A percentile compares a stretch with the other conserved stretches of the same genome.
Evolutionary conservation across 2,113 vertebrate species (phyloP).

Genomic region (Rhinogobius similis): DNA sequence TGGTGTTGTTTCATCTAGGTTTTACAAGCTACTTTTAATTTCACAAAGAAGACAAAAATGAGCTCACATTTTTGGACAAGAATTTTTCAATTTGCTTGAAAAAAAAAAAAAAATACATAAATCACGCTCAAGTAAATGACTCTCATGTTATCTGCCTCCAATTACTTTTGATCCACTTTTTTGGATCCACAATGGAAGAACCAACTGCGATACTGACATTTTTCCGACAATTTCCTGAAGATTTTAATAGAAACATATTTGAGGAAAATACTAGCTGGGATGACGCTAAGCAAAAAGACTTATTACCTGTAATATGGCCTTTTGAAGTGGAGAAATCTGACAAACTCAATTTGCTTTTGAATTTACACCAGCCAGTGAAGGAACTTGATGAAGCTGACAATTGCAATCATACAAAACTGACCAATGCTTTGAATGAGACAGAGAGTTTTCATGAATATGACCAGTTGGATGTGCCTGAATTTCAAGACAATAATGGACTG

Average conservation of each 20-base stretch:
- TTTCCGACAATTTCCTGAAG: constrained; percentile 64
- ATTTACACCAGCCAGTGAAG: constrained; percentile 16
- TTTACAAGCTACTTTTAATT: constrained; percentile 37
- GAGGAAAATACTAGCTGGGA: constrained; percentile 20
- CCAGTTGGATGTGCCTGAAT: neutral
- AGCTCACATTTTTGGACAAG: constrained; percentile 5
- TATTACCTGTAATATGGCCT: constrained; percentile 7
- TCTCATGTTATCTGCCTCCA: neutral
- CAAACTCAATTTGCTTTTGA: constrained; percentile 67
- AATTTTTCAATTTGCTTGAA: constrained; percentile 29
- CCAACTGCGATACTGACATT: constrained; percentile 76
- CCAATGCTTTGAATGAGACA: neutral
- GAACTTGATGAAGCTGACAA: neutral
- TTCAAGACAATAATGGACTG: too few relatives aligned
- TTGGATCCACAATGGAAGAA: constrained; percentile 42
- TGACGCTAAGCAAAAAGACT: constrained; percentile 31
- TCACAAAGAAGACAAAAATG: constrained; percentile 11
- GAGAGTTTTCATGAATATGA: neutral
- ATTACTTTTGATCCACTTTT: too few relatives aligned
- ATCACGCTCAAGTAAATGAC: constrained; percentile 33
- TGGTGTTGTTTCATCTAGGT: constrained; percentile 31
- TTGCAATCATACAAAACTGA: neutral
- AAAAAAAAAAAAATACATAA: too few relatives aligned
- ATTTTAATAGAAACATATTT: constrained; percentile 10
- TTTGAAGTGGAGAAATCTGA: constrained; percentile 32